Conservation (phyloP, 2,888 invertebrate species). For the Drosophila atroscutellata region DNA sequence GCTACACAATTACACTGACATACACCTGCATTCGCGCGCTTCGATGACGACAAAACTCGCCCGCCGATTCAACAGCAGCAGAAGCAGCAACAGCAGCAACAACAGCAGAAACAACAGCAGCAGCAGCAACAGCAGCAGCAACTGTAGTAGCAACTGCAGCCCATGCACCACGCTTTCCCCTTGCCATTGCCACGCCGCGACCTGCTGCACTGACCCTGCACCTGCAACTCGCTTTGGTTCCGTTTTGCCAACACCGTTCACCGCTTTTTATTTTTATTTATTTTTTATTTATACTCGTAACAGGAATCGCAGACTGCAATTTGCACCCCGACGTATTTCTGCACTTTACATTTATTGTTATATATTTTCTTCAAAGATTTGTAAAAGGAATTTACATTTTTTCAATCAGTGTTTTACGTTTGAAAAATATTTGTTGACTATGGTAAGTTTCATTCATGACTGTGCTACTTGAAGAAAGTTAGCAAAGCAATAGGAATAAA, state of each 20-base stretch:
- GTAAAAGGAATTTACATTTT: slow-evolving; percentile 3
- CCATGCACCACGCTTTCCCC: neutral
- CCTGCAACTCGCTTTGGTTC: slow-evolving; percentile 10
- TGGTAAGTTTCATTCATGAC: neutral
- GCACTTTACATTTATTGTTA: slow-evolving; percentile 10
- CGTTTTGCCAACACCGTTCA: slow-evolving; percentile 9
- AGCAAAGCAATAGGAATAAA: neutral
- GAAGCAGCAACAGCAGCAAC: neutral
- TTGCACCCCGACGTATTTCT: slow-evolving; percentile 14
- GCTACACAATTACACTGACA: slow-evolving; percentile 9
- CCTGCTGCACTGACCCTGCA: slow-evolving; percentile 9
- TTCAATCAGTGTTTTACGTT: neutral
- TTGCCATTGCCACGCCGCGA: neutral
- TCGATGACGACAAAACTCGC: slow-evolving; percentile 65
- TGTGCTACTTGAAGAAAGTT: neutral
- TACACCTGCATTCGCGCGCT: slow-evolving; percentile 34
- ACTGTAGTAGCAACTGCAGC: neutral
- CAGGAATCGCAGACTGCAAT: neutral
- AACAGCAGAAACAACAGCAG: neutral
- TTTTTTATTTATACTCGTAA: slow-evolving; percentile 21
- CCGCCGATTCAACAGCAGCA: slow-evolving; percentile 26
- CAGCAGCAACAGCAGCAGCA: neutral
- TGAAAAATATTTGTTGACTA: neutral
- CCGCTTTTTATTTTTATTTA: neutral
- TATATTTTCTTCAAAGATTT: neutral